Conservation (phyloP, 2,113 vertebrate species). For the Coryphaenoides rupestris region DNA sequence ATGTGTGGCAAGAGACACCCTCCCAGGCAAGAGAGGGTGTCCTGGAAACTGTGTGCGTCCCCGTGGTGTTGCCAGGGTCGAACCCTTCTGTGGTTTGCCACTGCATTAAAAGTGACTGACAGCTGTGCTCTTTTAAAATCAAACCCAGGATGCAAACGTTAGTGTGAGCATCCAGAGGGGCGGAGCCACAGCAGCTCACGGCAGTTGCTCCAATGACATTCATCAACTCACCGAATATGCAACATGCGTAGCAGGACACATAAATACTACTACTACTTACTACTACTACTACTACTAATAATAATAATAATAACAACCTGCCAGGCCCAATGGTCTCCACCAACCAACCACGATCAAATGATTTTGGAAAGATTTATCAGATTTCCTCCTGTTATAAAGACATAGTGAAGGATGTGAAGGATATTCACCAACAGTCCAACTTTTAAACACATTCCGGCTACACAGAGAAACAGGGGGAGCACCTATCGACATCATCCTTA, state of each 20-base stretch:
- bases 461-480: too few relatives aligned
- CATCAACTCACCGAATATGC: neutral
- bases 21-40: slow-evolving; percentile 39
- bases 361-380: too few relatives aligned
- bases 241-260: neutral
- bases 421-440: too few relatives aligned
- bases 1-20: slow-evolving; percentile 2
- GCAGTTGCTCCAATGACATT: neutral
- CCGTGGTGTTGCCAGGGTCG: neutral
- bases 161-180: neutral
- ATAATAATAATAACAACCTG: too few relatives aligned
- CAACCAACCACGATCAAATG: too few relatives aligned
- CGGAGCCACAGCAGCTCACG: neutral
- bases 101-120: neutral
- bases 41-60: slow-evolving; percentile 34
- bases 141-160: neutral
- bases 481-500: too few relatives aligned
- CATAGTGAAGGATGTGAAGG: too few relatives aligned
- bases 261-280: too few relatives aligned
- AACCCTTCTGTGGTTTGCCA: neutral
- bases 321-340: too few relatives aligned
- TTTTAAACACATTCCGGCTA: too few relatives aligned
- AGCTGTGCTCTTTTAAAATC: neutral
- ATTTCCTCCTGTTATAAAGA: slow-evolving; percentile 1
- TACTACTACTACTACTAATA: too few relatives aligned